Base-by-base conservation (phyloP, 2,113 vertebrate species). In the Tretioscincus oriximinensis region DNA sequence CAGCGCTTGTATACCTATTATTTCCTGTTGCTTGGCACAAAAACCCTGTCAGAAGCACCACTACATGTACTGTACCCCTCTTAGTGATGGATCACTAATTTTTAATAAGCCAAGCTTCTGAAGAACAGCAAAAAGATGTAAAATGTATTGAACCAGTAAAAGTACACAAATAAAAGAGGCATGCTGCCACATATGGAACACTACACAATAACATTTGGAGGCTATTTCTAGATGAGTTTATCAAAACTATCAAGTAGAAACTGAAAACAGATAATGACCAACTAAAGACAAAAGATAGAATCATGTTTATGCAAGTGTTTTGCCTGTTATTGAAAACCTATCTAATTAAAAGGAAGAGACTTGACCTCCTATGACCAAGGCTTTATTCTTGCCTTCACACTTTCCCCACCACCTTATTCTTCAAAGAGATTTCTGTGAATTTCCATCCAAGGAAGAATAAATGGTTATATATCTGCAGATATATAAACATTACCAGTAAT, bases 61-160 rank as follows among this genome's bases (percentile, higher is more conserved):
- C 84, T 80, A 85, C 92, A 91, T 94, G 88, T 90, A 93, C 90
- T 93, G 90, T 90, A 94, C 85, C 87, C 87, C 68, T 35, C 86
- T 95, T 95, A 94, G 94, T 93, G 90, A 93, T 91, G 93, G 93
- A 94, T 94, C 94, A 94, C 89, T 93, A 92, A 88, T 90, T 94
- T 92, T 94, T 95, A 93, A 95, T 92, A 95, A 93, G 88, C 68
- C 78, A 81, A 92, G 70, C 31, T 83, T 81, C 74, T 84, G 87
- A 80, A 31, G 49, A 89, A 93, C 84, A 83, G 82, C 73, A 91
- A 91, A 92, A 85, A 87, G 74, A 90, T 90, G 88, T 91, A 28
- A 89, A 93, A 92, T 91, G 81, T 93, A 92, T 41, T 86, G 85
- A 85, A 89, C 83, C 88, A 91, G 77, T 75, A 92, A 89, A 58